Conservation (phyloP, 2,797 vertebrate genomes). For the Pagetopsis macropterus region DNA sequence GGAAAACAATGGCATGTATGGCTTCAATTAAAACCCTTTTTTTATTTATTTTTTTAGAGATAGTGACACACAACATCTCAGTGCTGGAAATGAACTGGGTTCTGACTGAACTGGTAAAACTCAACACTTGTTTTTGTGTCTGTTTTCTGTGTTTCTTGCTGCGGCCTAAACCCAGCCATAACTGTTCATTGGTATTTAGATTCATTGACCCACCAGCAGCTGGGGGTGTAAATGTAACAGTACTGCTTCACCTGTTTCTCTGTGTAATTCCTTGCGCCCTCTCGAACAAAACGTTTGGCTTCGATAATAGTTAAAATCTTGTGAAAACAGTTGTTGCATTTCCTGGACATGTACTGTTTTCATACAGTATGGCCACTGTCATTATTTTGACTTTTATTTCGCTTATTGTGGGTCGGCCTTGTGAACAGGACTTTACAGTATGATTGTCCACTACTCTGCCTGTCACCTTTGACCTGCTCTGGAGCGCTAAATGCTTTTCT, state of each 20-base stretch:
- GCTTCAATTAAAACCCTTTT: background rate
- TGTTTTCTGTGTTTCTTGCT: constrained; percentile 19
- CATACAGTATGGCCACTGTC: background rate
- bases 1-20: constrained; percentile 1
- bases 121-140: background rate
- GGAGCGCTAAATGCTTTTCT: constrained; percentile 74
- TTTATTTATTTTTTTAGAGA: background rate
- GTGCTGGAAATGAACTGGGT: background rate
- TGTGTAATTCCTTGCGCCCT: background rate
- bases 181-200: background rate
- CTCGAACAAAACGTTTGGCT: background rate
- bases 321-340: constrained; percentile 25
- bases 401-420: constrained; percentile 1
- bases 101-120: background rate
- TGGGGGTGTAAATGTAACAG: background rate
- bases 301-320: constrained; percentile 7
- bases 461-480: constrained; percentile 71
- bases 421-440: constrained; percentile 48
- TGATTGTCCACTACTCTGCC: constrained; percentile 60
- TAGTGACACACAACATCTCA: background rate
- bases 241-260: constrained; percentile 6
- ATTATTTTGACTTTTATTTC: constrained; percentile 21
- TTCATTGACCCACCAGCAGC: constrained; percentile 12
- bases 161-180: background rate
- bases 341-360: constrained; percentile 16